A percentile compares a stretch with the other conserved stretches of the same genome.
These are phyloP conservation scores for Syrmaticus mikado DNA, from an alignment of 2,113 vertebrate genomes.

Conservation along the genomic window DNA sequence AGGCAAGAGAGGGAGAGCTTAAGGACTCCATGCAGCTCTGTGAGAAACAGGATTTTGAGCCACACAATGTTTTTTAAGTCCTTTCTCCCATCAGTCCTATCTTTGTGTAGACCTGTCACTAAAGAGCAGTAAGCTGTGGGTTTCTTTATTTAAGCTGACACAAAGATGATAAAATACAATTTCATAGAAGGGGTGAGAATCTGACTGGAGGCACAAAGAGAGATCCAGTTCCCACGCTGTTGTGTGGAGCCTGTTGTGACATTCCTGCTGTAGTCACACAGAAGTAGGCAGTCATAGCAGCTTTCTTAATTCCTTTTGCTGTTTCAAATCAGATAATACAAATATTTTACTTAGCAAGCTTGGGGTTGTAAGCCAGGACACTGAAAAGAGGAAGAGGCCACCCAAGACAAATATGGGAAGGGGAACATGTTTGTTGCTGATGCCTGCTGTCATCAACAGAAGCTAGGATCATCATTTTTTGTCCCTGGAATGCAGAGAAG, in stretches of 20 bases:
- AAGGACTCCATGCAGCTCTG: background rate
- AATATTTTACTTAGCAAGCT: background rate
- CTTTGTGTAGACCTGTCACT: background rate
- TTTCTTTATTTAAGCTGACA: background rate
- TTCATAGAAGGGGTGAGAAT: background rate
- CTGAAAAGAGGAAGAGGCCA: background rate
- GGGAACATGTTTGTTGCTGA: background rate
- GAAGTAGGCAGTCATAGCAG: background rate
- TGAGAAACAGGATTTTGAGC: background rate
- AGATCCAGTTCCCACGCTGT: background rate
- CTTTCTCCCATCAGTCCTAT: background rate
- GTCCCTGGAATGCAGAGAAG: background rate
- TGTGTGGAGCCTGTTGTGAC: background rate
- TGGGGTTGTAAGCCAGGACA: background rate
- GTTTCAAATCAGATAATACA: background rate
- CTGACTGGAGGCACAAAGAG: background rate
- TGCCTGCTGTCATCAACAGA: background rate
- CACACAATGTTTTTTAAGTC: background rate
- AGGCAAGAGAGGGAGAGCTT: background rate
- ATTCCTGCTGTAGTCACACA: background rate
- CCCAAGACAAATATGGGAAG: background rate
- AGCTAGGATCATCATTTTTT: background rate
- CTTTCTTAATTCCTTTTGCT: background rate
- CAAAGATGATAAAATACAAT: background rate
- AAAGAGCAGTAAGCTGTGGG: background rate